Evolutionary conservation across 2,113 vertebrate species (phyloP).

Genomic region (Carollia perspicillata): DNA sequence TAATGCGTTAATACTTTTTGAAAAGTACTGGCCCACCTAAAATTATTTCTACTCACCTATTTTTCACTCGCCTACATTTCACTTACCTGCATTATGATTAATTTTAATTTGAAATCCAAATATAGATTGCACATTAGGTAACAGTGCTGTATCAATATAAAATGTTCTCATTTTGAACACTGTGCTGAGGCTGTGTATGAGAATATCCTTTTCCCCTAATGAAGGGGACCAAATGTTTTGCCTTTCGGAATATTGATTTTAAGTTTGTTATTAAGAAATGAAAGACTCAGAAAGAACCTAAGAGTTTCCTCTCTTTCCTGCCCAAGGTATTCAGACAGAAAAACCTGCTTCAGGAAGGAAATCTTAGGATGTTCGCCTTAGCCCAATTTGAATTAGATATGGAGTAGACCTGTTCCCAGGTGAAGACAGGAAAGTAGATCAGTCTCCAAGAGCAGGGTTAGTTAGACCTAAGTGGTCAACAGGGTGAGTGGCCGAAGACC

Average conservation of each 20-base stretch:
- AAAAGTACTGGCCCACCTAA: not conserved
- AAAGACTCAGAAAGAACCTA: not conserved
- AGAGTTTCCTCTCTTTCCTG: not conserved
- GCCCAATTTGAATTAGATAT: not conserved
- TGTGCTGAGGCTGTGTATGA: not conserved
- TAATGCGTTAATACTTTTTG: not conserved
- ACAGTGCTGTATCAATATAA: not conserved
- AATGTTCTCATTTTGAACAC: not conserved
- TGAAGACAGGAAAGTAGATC: not conserved
- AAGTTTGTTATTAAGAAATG: too few relatives aligned
- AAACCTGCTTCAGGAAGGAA: not conserved
- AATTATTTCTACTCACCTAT: not conserved
- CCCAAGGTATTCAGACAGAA: not conserved
- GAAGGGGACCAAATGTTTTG: not conserved
- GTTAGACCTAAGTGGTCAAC: not conserved
- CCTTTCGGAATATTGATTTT: not conserved
- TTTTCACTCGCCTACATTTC: not conserved
- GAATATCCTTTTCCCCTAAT: not conserved
- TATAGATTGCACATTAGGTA: not conserved
- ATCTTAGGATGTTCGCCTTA: not conserved
- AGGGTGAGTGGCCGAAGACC: not conserved
- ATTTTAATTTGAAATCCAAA: not conserved
- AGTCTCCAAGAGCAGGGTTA: not conserved
- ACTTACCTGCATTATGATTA: not conserved
- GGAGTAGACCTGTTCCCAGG: not conserved